These are phyloP conservation scores for Mycetomoellerius zeteki DNA, from an alignment of 1,140 invertebrate species.

Conservation along the genomic window DNA sequence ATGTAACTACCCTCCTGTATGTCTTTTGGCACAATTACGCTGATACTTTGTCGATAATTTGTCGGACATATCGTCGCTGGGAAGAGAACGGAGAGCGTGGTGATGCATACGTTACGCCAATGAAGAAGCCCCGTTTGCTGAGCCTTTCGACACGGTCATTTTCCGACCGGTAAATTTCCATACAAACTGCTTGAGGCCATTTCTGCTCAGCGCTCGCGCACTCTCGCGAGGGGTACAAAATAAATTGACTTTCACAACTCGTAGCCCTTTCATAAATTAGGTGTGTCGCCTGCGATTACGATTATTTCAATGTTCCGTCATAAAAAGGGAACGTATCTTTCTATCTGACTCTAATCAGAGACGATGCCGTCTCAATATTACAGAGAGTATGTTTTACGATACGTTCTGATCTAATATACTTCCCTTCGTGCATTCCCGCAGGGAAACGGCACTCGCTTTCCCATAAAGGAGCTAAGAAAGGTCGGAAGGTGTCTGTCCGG, in stretches of 20 bases:
- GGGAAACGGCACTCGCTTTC: not conserved
- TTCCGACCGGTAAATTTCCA: constrained; percentile 84
- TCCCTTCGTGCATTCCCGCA: not conserved
- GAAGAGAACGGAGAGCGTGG: constrained; percentile 59
- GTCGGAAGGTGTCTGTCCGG: not conserved
- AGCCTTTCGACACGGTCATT: constrained; percentile 81
- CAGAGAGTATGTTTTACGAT: not conserved
- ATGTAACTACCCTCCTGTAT: constrained; percentile 1
- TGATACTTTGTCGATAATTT: constrained; percentile 72
- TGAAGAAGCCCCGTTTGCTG: constrained; percentile 71
- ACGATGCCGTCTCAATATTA: not conserved
- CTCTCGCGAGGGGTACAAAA: constrained; percentile 53
- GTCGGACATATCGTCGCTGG: constrained; percentile 58
- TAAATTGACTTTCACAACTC: constrained; percentile 70
- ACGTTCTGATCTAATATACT: not conserved
- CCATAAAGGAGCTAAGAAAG: constrained; percentile 7
- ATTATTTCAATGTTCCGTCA: constrained; percentile 9
- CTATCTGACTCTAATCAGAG: not conserved
- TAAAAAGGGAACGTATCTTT: not conserved
- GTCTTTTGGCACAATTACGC: constrained; percentile 46
- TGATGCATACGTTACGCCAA: constrained; percentile 36
- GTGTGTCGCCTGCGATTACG: not conserved
- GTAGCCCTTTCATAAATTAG: constrained; percentile 59
- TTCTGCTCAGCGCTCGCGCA: constrained; percentile 11
- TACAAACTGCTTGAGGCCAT: constrained; percentile 74